A percentile compares a stretch with the other conserved stretches of the same genome.
phyloP scores from a whole-genome alignment of 1,140 invertebrate genomes.

The Ooceraea biroi region DNA sequence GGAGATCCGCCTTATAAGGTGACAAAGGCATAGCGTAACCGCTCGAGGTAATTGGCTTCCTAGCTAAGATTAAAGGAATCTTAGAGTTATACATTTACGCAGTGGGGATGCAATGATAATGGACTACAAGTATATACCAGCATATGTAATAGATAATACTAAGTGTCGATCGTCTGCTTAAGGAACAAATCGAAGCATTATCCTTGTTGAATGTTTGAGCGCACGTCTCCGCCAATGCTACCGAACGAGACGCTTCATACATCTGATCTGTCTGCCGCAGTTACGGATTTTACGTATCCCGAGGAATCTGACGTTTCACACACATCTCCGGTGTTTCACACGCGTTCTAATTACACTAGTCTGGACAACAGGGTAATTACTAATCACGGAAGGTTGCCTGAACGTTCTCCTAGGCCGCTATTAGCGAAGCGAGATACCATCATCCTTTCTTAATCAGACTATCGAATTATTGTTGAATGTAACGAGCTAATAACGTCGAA shows the following conservation, averaged over 20 bases:
- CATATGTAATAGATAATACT: constrained; percentile 66
- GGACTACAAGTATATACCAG: constrained; percentile 71
- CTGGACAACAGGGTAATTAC: constrained; percentile 77
- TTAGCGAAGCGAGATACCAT: constrained; percentile 36
- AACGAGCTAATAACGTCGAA: constrained; percentile 76
- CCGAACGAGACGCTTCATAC: constrained; percentile 5
- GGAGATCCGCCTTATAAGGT: constrained; percentile 42
- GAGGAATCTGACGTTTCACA: constrained; percentile 30
- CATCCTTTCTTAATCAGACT: constrained; percentile 81
- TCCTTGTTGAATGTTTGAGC: constrained; percentile 32
- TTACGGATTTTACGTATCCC: constrained; percentile 28
- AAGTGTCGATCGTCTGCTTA: constrained; percentile 75
- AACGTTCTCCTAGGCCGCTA: constrained; percentile 30
- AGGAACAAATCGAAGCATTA: constrained; percentile 65
- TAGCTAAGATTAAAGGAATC: constrained; percentile 76
- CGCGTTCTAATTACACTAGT: constrained; percentile 64
- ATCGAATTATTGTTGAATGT: constrained; percentile 78
- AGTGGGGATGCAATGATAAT: constrained; percentile 68
- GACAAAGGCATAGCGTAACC: constrained; percentile 59
- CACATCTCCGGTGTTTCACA: neutral
- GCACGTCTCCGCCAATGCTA: constrained; percentile 3
- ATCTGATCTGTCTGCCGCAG: constrained; percentile 23
- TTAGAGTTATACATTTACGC: constrained; percentile 70
- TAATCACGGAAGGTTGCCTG: constrained; percentile 49
- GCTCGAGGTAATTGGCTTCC: constrained; percentile 76